phyloP scores from a whole-genome alignment of 2,797 vertebrate genomes.

The Sebastes minor region DNA sequence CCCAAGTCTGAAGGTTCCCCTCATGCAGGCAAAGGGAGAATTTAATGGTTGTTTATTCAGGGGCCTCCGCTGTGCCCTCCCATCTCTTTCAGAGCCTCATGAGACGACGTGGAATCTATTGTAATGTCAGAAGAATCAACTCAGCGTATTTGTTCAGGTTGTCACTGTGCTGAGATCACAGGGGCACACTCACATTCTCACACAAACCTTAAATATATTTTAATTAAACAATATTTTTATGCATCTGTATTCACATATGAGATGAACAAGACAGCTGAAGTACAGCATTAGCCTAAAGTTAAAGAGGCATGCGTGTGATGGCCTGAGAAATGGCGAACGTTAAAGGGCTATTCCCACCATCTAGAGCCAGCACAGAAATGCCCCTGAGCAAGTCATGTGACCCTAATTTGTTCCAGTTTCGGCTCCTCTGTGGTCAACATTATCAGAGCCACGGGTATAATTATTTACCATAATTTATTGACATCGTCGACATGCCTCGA shows the following conservation, averaged over 20 bases:
- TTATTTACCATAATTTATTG: slow-evolving; percentile 28
- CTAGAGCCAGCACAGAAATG: slow-evolving; percentile 16
- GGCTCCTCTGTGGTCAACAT: slow-evolving; percentile 36
- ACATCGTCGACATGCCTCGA: slow-evolving; percentile 22
- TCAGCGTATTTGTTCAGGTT: slow-evolving; percentile 85
- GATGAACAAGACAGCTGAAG: background rate
- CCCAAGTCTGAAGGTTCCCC: slow-evolving; percentile 37
- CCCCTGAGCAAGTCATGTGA: slow-evolving; percentile 52
- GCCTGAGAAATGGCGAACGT: slow-evolving; percentile 29
- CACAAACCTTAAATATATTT: slow-evolving; percentile 49
- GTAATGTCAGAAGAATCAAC: slow-evolving; percentile 83
- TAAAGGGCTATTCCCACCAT: slow-evolving; percentile 57
- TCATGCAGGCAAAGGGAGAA: slow-evolving; percentile 65
- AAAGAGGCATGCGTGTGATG: background rate
- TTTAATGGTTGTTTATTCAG: slow-evolving; percentile 88
- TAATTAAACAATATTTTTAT: slow-evolving; percentile 17
- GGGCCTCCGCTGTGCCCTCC: slow-evolving; percentile 81
- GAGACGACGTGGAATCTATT: slow-evolving; percentile 84
- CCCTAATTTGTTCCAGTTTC: slow-evolving; percentile 65
- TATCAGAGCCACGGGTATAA: slow-evolving; percentile 24
- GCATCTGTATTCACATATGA: background rate
- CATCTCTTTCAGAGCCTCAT: slow-evolving; percentile 78
- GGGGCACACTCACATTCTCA: slow-evolving; percentile 47
- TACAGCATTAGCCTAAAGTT: slow-evolving; percentile 6
- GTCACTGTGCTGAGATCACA: slow-evolving; percentile 77